phyloP scores from a whole-genome alignment of 2,797 vertebrate species.

The Podarcis lilfordi region DNA sequence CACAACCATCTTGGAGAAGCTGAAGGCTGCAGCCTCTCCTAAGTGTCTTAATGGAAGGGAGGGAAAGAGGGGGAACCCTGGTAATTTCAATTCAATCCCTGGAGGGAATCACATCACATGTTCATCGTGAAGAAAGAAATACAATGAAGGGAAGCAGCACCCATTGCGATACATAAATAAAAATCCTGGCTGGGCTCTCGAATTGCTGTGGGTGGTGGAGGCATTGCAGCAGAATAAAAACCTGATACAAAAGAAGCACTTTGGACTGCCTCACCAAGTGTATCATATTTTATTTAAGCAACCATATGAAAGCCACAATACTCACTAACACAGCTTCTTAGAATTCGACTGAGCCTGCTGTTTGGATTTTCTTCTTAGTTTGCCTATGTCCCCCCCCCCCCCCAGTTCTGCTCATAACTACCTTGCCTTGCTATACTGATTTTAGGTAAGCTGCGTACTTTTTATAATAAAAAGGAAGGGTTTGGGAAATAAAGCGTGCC shows the following conservation, averaged over 20 bases:
- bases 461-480: not conserved
- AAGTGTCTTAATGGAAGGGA: conserved; percentile 38
- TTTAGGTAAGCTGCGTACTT: not conserved
- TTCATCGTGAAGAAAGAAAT: conserved; percentile 10
- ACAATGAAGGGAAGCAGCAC: not conserved
- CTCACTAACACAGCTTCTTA: not conserved
- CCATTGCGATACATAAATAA: conserved; percentile 11
- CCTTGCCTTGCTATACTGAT: not conserved
- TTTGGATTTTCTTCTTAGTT: not conserved
- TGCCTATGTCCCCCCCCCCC: not conserved
- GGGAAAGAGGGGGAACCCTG: not conserved
- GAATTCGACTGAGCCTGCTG: not conserved
- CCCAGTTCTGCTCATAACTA: not conserved
- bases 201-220: not conserved
- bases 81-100: conserved; percentile 34
- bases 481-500: not conserved
- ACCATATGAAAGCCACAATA: not conserved
- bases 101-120: conserved; percentile 27
- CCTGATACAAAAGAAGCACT: conserved; percentile 8
- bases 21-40: conserved; percentile 15
- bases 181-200: not conserved
- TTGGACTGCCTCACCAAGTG: not conserved
- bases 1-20: conserved; percentile 16
- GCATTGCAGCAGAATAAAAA: not conserved
- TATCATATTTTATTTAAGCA: conserved; percentile 2